Evolutionary conservation across 2,113 vertebrate species (phyloP).

Genomic region (Neodon shergylaensis): DNA sequence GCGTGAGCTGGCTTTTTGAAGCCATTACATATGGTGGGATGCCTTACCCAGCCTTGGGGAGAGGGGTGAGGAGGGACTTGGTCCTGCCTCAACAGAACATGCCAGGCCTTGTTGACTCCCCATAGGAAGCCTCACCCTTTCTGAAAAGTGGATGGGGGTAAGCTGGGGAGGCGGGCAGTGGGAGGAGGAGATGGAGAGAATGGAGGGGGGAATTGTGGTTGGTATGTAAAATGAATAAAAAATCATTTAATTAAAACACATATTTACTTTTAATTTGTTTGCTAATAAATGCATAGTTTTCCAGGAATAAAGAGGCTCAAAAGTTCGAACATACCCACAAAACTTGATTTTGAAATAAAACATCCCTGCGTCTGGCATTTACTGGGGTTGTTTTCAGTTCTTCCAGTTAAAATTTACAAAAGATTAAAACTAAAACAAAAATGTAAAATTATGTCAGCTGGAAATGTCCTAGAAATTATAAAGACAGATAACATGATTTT

Average conservation of each 20-base stretch:
- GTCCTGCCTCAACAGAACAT: too few relatives aligned
- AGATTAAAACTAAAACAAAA: not conserved
- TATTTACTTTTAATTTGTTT: not conserved
- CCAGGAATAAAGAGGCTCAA: not conserved
- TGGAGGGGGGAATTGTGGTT: too few relatives aligned
- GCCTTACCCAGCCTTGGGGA: too few relatives aligned
- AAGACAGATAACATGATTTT: not conserved
- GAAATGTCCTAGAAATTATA: conserved; percentile 7
- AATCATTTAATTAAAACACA: not conserved
- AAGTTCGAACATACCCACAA: not conserved
- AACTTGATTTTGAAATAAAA: conserved; percentile 48
- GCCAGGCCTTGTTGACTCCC: too few relatives aligned
- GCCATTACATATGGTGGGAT: too few relatives aligned
- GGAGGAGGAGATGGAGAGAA: too few relatives aligned
- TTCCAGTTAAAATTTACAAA: not conserved
- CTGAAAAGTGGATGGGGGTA: too few relatives aligned
- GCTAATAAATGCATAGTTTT: not conserved
- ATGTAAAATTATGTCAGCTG: not conserved
- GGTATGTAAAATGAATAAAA: too few relatives aligned
- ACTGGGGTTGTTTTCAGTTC: not conserved
- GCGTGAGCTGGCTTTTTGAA: too few relatives aligned
- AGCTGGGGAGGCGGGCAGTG: too few relatives aligned
- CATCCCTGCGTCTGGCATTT: not conserved
- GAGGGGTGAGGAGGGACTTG: too few relatives aligned
- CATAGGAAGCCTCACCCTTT: too few relatives aligned